Percentiles rank a stretch among this genome's conserved stretches.
Conservation (phyloP, 2,113 vertebrate genomes). For the Glaucomys volans region DNA sequence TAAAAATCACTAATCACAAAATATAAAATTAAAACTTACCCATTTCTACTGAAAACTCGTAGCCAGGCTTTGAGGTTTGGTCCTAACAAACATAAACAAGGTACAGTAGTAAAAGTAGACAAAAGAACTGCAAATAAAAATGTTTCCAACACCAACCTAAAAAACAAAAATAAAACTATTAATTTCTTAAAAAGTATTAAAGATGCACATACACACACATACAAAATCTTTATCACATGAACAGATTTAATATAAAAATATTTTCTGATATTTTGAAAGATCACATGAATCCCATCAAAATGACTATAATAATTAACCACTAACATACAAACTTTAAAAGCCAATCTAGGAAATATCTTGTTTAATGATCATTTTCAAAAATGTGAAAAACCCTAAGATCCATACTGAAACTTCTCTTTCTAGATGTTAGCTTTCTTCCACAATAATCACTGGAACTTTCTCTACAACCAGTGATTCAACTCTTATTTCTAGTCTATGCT, state of each 20-base stretch:
- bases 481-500: constrained; percentile 11
- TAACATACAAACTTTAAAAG: constrained; percentile 46
- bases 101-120: constrained; percentile 94
- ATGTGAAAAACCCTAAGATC: not conserved
- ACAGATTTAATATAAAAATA: not conserved
- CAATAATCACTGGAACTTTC: constrained; percentile 51
- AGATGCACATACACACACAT: not conserved
- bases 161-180: constrained; percentile 25
- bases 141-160: constrained; percentile 94
- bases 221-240: not conserved
- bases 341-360: not conserved
- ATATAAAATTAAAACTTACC: constrained; percentile 87
- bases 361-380: constrained; percentile 61
- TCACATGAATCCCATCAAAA: not conserved
- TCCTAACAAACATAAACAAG: constrained; percentile 95
- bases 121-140: constrained; percentile 95
- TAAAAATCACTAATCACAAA: constrained; percentile 38
- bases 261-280: constrained; percentile 20
- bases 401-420: not conserved
- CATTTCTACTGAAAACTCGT: constrained; percentile 96
- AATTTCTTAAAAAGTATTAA: constrained; percentile 43
- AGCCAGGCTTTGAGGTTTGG: constrained; percentile 97
- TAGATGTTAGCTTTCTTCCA: not conserved
- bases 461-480: not conserved
- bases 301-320: constrained; percentile 9